Evolutionary conservation across 2,797 vertebrate species (phyloP), one percentile per base, ranked within the genome.

Genomic region (Xiphophorus birchmanni): DNA sequence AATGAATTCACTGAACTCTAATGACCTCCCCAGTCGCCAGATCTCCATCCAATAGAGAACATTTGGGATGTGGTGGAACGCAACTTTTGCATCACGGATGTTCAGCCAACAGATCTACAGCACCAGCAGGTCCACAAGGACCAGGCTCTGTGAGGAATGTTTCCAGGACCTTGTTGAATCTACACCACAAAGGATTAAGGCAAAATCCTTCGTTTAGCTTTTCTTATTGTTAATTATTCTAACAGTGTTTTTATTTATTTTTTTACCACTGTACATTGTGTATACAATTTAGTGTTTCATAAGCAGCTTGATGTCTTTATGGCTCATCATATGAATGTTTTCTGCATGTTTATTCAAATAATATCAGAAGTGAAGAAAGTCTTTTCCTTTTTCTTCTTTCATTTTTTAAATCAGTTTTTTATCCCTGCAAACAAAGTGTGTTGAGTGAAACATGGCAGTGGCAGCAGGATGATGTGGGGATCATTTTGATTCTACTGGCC

Each of bases 211-310:
- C 32, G 60, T 35, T 63, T 32, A 18, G 60, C 5, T 63, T 63
- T 35, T 35, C 29, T n/a, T 50, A 0, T 32, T 63, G 75, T 82
- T 12, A 75, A 56, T 15, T 76, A 15, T 80, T 82, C 75, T 69
- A 35, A 65, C 50, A 42, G 45, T 81, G 3, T 73, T 81, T 88
- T 52, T 9, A 23, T 52, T 9, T 44, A 32, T 10, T 48, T 50
- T 52, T 23, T 42, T 74, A 81, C 75, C 76, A 86, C 82, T 93
- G 85, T 91, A 90, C 47, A 88, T 89, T 94, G 83, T 93, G 86
- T 13, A 92, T 91, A 92, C 10, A 56, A 67, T 5, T 45, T 75
- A 50, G 45, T 72, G 54, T 80, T 78, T 78, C 12, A 86, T 84
- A 84, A 90, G 35, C 32, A 63, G 32, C 21, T 26, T 60, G 32